Base-by-base conservation (phyloP, 1,140 invertebrate species). In the Drosophila sp. region DNA sequence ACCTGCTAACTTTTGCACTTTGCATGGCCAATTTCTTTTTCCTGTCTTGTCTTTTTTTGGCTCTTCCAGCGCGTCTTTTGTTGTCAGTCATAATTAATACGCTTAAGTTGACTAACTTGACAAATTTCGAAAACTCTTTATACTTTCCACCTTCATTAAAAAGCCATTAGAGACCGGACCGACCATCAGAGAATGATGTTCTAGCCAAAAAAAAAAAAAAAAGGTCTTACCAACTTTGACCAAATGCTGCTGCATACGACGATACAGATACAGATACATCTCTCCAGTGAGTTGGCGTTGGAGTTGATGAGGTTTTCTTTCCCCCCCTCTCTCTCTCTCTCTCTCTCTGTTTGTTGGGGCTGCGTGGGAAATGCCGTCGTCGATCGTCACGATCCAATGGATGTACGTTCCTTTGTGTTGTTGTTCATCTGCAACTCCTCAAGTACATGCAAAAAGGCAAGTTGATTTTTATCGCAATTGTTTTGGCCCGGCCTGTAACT, bases 291-390 rank as follows among this genome's bases (percentile, higher is more conserved):
- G 44, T 27, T 47, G 44, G 17, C 17, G 44, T 47, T 50, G 44
- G 44, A 7, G 17, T 50, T 0, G 11, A 38, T 38, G 23, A 27
- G 27, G 44, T 7, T 47, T 23, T 47, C 35, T 38, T 10, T 38
- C 35, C 11, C 3, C 3, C 2, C 11, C 2, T 11, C 8, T 38
- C 30, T 30, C 30, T 30, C 30, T 30, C 30, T 30, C 30, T 30
- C 30, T 30, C 30, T 30, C 30, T 30, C 30, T 76, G 27, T 60
- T 44, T 69, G 41, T 64, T 62, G 41, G 69, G 41, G 69, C 78
- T 86, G 84, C 84, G 84, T 87, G 84, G 84, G 84, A 87, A 87
- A 80, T 89, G 80, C 80, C 72, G 76, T 80, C 84, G 76, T 80
- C 84, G 76, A 89, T 89, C 77, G 84, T 80, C 71, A 80, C 80